Percentiles rank a stretch among this genome's conserved stretches.
These are phyloP conservation scores for Microcebus jonahi DNA, from an alignment of 2,113 vertebrate genomes.

Conservation along the genomic window DNA sequence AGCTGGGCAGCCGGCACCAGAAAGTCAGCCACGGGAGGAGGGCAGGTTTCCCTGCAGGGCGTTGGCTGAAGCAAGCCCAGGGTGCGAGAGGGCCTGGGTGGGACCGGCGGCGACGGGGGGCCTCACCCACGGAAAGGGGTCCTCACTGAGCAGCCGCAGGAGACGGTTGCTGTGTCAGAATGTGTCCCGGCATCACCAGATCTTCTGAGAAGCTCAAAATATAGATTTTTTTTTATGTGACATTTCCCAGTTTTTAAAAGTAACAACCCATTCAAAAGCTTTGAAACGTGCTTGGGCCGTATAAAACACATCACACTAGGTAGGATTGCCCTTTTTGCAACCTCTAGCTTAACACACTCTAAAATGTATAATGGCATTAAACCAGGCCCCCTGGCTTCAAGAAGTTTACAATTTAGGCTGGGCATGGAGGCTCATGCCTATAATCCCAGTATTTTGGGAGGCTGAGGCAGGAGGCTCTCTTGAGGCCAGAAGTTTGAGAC, in stretches of 20 bases:
- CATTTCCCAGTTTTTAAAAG: neutral
- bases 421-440: no score
- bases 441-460: no score
- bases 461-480: no score
- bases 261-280: neutral
- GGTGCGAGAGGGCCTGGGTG: no score
- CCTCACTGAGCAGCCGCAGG: rapidly evolving
- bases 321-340: no score
- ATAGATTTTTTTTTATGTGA: neutral
- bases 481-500: no score
- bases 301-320: neutral
- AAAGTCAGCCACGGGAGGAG: no score
- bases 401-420: neutral
- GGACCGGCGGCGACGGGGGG: neutral
- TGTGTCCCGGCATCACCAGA: no score
- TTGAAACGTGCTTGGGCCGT: neutral
- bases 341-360: neutral
- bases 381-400: neutral
- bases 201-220: neutral
- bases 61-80: neutral
- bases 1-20: neutral
- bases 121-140: neutral
- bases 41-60: neutral
- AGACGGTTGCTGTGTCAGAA: neutral
- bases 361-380: neutral